phyloP scores from a whole-genome alignment of 2,888 invertebrate genomes.

The Protodeltote pygarga region DNA sequence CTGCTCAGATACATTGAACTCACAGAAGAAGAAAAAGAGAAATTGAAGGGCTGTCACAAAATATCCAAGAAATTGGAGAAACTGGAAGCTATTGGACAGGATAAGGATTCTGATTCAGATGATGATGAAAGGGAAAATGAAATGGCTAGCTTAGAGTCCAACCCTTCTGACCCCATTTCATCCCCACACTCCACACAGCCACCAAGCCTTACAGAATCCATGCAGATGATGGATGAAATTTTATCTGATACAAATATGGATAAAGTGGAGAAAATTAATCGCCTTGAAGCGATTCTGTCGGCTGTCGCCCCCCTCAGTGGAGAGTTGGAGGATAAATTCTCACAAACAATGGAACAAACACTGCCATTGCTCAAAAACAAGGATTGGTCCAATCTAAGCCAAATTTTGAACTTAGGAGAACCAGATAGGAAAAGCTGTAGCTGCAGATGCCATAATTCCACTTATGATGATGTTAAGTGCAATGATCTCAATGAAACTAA shows the following conservation, averaged over 20 bases:
- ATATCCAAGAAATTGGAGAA: conserved; percentile 97
- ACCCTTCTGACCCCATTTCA: conserved; percentile 91
- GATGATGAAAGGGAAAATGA: conserved; percentile 91
- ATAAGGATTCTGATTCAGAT: conserved; percentile 92
- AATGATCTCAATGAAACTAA: conserved; percentile 81
- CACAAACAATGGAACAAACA: conserved; percentile 85
- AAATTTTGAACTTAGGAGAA: conserved; percentile 80
- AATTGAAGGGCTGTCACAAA: conserved; percentile 95
- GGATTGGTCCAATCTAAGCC: conserved; percentile 84
- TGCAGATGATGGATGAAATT: conserved; percentile 96
- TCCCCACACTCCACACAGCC: conserved; percentile 93
- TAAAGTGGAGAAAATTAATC: conserved; percentile 94
- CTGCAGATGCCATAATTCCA: conserved; percentile 86
- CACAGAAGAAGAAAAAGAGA: conserved; percentile 97
- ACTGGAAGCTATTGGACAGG: conserved; percentile 93
- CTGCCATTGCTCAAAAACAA: conserved; percentile 84
- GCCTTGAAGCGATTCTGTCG: conserved; percentile 94
- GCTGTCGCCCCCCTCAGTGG: conserved; percentile 91
- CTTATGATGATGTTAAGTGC: conserved; percentile 73
- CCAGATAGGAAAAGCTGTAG: conserved; percentile 81
- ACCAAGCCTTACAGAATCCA: conserved; percentile 94
- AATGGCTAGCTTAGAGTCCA: conserved; percentile 93
- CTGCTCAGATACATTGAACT: conserved; percentile 95
- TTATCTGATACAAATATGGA: conserved; percentile 94
- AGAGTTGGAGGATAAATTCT: conserved; percentile 84